Base-by-base conservation (phyloP, 2,113 vertebrate species). In the Engraulis encrasicolus region DNA sequence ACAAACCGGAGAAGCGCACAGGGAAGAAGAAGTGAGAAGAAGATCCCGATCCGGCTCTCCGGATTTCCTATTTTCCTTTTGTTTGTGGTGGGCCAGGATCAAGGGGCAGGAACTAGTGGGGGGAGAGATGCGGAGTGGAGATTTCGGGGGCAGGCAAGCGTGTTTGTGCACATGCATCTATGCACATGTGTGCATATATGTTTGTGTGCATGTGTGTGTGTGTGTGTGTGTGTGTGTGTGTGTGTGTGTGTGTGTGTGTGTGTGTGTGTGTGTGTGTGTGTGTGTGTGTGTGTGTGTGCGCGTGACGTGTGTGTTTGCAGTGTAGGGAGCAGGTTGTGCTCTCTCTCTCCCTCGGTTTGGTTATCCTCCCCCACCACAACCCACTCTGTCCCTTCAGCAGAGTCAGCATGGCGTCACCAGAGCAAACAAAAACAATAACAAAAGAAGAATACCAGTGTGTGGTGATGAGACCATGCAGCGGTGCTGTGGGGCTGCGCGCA, bases 21-120 rank as follows among this genome's bases (percentile, higher is more conserved):
- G 96, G 92, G 15, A 94, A 95, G 89, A 91, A 96, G 92, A 98
- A 97, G 92, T 98, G 94, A 97, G 77, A 58, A n/a, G n/a, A n/a
- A n/a, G n/a, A n/a, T n/a, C 7, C 18, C 82, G 27, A 66, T 31
- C n/a, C 9, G 23, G 1, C 58, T n/a, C n/a, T n/a, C n/a, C 11
- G 58, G 58, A 27, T 27, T 66, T 23, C 31, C n/a, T n/a, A n/a
- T 66, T 66, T 66, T 23, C 4, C 31, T 66, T 66, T 23, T 74
- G 34, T 36, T 77, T 52, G 19, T 79, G 31, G 83, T 82, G 90
- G 80, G 61, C 9, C 58, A 66, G 27, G 58, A 66, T 1, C 11
- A 23, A 31, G 58, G 31, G 58, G 7, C 58, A 66, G 58, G 58
- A 66, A 66, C 58, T 27, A 66, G 31, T n/a, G 58, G 1, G 4